Percentiles rank a stretch among this genome's conserved stretches.
These are phyloP conservation scores for Emys orbicularis DNA, from an alignment of 2,797 vertebrate species.

Conservation along the genomic window DNA sequence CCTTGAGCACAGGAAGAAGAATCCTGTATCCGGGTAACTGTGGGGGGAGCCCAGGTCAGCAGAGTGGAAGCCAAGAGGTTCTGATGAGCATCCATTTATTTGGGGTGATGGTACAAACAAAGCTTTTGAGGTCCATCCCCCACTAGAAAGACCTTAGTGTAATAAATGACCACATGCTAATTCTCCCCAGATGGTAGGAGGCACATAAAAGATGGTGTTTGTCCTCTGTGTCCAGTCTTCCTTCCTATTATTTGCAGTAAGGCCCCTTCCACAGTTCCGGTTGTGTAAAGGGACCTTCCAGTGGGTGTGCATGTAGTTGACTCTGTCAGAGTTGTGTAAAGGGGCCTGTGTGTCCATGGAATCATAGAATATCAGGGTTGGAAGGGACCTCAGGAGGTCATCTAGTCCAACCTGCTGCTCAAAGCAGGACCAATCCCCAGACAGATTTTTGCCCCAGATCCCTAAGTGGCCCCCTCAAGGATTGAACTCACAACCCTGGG, in stretches of 20 bases:
- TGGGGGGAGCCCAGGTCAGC: background rate
- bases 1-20: background rate
- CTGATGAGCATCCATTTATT: background rate
- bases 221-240: background rate
- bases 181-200: background rate
- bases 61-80: background rate
- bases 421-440: too few relatives aligned
- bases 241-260: background rate
- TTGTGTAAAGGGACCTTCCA: background rate
- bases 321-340: fast-evolving
- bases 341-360: background rate
- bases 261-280: background rate
- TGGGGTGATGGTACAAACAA: background rate
- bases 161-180: background rate
- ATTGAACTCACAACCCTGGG: too few relatives aligned
- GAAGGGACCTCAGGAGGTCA: too few relatives aligned
- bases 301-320: background rate
- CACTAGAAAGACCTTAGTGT: background rate
- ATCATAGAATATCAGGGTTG: too few relatives aligned
- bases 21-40: background rate
- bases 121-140: background rate
- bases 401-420: too few relatives aligned
- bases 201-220: background rate
- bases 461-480: too few relatives aligned
- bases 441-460: too few relatives aligned